These are phyloP conservation scores for Brachyptera putata DNA, from an alignment of 2,888 invertebrate genomes.

Conservation along the genomic window DNA sequence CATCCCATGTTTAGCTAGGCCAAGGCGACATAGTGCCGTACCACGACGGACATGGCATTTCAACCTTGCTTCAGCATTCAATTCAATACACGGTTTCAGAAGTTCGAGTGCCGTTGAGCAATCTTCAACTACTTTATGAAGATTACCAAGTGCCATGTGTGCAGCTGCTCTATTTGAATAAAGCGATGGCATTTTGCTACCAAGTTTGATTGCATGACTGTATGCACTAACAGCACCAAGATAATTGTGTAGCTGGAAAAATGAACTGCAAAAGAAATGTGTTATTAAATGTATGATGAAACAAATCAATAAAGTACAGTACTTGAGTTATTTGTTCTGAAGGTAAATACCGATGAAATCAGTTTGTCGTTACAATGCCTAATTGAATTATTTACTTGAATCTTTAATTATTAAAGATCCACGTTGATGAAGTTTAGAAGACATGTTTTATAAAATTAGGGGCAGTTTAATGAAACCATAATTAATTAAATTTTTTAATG, in stretches of 20 bases:
- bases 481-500: too few species aligned
- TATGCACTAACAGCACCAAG: conserved; percentile 79
- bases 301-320: conserved; percentile 7
- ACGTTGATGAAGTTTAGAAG: too few species aligned
- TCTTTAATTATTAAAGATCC: too few species aligned
- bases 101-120: conserved; percentile 60
- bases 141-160: conserved; percentile 73
- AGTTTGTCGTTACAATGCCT: not conserved
- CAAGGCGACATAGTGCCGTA: conserved; percentile 65
- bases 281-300: too few species aligned
- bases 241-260: conserved; percentile 69
- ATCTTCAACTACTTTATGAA: conserved; percentile 62
- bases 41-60: conserved; percentile 72
- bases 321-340: too few species aligned
- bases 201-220: conserved; percentile 69
- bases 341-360: too few species aligned
- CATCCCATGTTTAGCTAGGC: conserved; percentile 64
- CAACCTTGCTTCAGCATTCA: conserved; percentile 65
- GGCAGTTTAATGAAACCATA: too few species aligned
- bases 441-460: too few species aligned
- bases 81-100: conserved; percentile 65
- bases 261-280: conserved; percentile 52
- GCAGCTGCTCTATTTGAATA: conserved; percentile 74
- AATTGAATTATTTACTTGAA: not conserved
- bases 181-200: conserved; percentile 65